Percentiles rank a stretch among this genome's conserved stretches.
phyloP scores from a whole-genome alignment of 2,888 invertebrate genomes.

The Cataglyphis altisquamis region DNA sequence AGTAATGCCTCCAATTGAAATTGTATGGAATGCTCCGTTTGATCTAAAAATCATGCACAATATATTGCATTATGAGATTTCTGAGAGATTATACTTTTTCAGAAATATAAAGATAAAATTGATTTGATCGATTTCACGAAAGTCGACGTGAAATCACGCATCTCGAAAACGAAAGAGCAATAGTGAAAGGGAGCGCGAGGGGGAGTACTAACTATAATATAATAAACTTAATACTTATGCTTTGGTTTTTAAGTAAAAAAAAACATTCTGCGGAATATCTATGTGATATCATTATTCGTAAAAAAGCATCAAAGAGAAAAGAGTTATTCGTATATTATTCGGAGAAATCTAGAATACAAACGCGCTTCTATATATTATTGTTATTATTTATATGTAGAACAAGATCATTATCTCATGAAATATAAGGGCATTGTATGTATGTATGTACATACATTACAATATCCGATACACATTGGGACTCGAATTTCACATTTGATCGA shows the following conservation, averaged over 20 bases:
- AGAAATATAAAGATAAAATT: background rate
- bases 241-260: conserved; percentile 55
- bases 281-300: conserved; percentile 16
- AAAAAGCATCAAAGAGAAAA: conserved; percentile 43
- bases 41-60: background rate
- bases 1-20: conserved; percentile 15
- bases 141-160: background rate
- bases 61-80: background rate
- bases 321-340: conserved; percentile 27
- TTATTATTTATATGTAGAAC: conserved; percentile 23
- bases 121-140: background rate
- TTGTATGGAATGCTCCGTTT: conserved; percentile 24
- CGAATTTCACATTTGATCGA: conserved; percentile 13
- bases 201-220: conserved; percentile 16
- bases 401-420: conserved; percentile 27
- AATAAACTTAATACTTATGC: conserved; percentile 53
- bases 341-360: conserved; percentile 31
- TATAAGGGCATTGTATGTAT: conserved; percentile 18
- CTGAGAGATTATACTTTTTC: background rate
- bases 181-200: background rate
- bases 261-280: conserved; percentile 29
- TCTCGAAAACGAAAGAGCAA: background rate
- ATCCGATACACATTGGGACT: conserved; percentile 13
- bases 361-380: conserved; percentile 38
- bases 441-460: conserved; percentile 22